Conservation (phyloP, 2,888 invertebrate species). For the Lasius platythorax region DNA sequence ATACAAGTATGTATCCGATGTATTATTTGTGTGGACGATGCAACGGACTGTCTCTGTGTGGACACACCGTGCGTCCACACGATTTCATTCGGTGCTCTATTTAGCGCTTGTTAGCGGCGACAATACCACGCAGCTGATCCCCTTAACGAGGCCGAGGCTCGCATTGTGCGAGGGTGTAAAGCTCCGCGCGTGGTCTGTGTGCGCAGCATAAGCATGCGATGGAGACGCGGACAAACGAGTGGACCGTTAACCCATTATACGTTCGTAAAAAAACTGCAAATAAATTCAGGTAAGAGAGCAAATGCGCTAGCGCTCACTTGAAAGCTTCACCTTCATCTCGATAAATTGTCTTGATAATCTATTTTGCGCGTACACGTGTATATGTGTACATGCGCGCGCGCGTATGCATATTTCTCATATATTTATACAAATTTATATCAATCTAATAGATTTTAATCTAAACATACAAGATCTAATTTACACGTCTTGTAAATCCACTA, state of each 20-base stretch:
- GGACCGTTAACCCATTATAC: conserved; percentile 56
- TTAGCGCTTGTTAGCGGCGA: conserved; percentile 84
- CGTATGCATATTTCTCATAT: background rate
- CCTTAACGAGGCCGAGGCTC: conserved; percentile 78
- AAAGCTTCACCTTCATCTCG: background rate
- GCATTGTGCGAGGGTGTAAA: conserved; percentile 79
- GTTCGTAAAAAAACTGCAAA: conserved; percentile 29
- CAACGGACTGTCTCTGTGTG: conserved; percentile 44
- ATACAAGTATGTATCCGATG: background rate
- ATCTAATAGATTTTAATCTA: background rate
- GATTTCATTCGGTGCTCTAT: conserved; percentile 79
- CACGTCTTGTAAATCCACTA: background rate
- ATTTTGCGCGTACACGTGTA: background rate
- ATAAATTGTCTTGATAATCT: background rate
- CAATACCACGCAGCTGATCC: conserved; percentile 84
- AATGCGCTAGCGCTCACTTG: background rate
- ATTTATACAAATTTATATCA: background rate
- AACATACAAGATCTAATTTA: background rate
- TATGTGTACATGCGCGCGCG: background rate
- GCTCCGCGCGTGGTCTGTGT: conserved; percentile 63
- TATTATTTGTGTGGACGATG: conserved; percentile 37
- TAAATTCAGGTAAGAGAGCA: conserved; percentile 32
- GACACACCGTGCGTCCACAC: conserved; percentile 62
- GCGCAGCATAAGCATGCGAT: conserved; percentile 43
- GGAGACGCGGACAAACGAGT: conserved; percentile 56